These are phyloP conservation scores for Caerostris extrusa DNA, from an alignment of 1,140 invertebrate species.

Conservation along the genomic window DNA sequence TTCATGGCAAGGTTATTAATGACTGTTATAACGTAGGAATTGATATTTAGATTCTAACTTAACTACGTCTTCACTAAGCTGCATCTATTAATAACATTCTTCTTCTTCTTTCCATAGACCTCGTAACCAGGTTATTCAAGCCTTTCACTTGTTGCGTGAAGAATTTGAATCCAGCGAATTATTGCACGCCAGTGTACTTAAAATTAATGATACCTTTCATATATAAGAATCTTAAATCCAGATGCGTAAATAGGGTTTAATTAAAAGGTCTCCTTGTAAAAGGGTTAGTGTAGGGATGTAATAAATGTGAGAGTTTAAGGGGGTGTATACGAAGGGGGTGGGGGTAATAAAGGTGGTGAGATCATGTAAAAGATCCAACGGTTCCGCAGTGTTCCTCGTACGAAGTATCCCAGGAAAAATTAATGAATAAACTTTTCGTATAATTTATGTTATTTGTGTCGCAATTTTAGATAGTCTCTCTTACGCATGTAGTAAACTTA, in stretches of 20 bases:
- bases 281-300: no score
- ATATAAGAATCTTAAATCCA: slow-evolving; percentile 44
- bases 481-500: not conserved
- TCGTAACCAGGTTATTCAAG: not conserved
- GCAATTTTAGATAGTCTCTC: not conserved
- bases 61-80: not conserved
- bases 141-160: slow-evolving; percentile 59
- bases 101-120: not conserved
- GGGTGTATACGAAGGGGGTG: not conserved
- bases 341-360: no score
- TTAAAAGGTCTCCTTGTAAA: not conserved
- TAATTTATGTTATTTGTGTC: slow-evolving; percentile 59
- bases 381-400: slow-evolving; percentile 8
- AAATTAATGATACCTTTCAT: slow-evolving; percentile 36
- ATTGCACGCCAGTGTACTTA: slow-evolving; percentile 41
- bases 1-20: not conserved
- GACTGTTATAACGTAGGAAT: not conserved
- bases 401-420: slow-evolving; percentile 48
- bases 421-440: slow-evolving; percentile 57
- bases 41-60: not conserved
- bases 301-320: no score
- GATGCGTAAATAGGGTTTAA: slow-evolving; percentile 56
- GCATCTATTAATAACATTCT: not conserved
- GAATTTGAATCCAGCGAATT: slow-evolving; percentile 22
- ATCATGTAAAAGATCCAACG: slow-evolving; percentile 19